Base-by-base conservation (phyloP, 92 coral and sea anemone genomes). In the Parazoanthus darwini region DNA sequence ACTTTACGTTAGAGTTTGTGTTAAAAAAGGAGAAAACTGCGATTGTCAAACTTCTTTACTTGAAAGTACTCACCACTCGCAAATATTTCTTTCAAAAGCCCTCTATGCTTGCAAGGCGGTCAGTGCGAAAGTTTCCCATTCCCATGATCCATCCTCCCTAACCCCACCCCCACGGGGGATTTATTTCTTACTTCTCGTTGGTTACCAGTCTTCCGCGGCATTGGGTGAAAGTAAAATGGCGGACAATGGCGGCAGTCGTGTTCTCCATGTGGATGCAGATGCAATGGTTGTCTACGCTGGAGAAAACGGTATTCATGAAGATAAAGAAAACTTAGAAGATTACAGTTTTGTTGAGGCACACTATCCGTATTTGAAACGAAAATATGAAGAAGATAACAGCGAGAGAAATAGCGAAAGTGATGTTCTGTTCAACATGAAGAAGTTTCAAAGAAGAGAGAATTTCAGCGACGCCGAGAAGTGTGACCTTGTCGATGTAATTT, bases 401-500 rank as follows among this genome's bases (percentile, higher is more conserved):
- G 87, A 84, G 78, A 48, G 56, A 71, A 84, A 84, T 66, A 72
- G 77, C 16, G 87, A 84, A 25, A 72, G 63, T 46, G 87, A 70
- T 20, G 20, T 35, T 4, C 1, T 70, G 36, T 15, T 63, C 4
- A 63, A 22, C 6, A 38, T 82, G 20, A 82, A 82, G 54, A 82
- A 67, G 63, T 82, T 84, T 84, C 87, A 84, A 68, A 70, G 87
- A 33, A 70, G 87, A 71, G 87, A 84, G 56, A 84, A 84, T 54
- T 84, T 84, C 63, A 84, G 87, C 79, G 87, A 84, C 59, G 66
- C 87, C 5, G 87, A 84, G 6, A 84, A 84, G 26, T 84, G 87
- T 46, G 87, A 84, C 23, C 77, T 84, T 22, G 87, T 74, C 22
- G 87, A 84, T 71, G 65, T 84, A 4, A 73, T 84, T 71, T 84